Conservation (phyloP, 2,888 invertebrate genomes). For the Eueremaeus valkanovi region DNA sequence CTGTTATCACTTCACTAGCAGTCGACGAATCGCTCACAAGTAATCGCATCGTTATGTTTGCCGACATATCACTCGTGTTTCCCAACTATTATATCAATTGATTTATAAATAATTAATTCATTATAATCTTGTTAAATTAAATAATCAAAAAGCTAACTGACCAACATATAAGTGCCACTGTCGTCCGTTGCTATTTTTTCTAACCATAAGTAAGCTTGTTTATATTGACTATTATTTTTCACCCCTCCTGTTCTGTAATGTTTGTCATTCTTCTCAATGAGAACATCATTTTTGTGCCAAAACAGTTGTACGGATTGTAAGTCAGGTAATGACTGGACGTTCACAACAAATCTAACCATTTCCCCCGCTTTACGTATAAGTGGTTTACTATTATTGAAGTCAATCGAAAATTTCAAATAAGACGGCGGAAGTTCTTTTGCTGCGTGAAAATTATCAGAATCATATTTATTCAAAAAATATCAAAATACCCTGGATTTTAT, state of each 20-base stretch:
- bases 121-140: slow-evolving; percentile 29
- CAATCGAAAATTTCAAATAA: slow-evolving; percentile 47
- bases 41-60: slow-evolving; percentile 53
- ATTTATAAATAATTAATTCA: too few species aligned
- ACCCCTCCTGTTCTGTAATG: slow-evolving; percentile 28
- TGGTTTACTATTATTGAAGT: slow-evolving; percentile 44
- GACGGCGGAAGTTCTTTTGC: slow-evolving; percentile 39
- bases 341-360: slow-evolving; percentile 48
- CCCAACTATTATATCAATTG: slow-evolving; percentile 28
- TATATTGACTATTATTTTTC: slow-evolving; percentile 1
- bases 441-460: too few species aligned
- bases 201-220: slow-evolving; percentile 54
- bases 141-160: slow-evolving; percentile 49
- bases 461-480: too few species aligned
- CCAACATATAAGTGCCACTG: slow-evolving; percentile 61
- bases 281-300: slow-evolving; percentile 44
- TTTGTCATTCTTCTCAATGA: slow-evolving; percentile 15
- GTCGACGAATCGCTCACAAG: slow-evolving; percentile 56
- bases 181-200: slow-evolving; percentile 57
- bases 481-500: too few species aligned
- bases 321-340: slow-evolving; percentile 47
- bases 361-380: slow-evolving; percentile 40
- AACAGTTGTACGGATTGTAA: slow-evolving; percentile 42
- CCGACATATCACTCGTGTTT: slow-evolving; percentile 36
- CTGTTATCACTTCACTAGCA: slow-evolving; percentile 36